Conservation (phyloP, 2,888 invertebrate genomes). For the Amphimallon solstitiale region DNA sequence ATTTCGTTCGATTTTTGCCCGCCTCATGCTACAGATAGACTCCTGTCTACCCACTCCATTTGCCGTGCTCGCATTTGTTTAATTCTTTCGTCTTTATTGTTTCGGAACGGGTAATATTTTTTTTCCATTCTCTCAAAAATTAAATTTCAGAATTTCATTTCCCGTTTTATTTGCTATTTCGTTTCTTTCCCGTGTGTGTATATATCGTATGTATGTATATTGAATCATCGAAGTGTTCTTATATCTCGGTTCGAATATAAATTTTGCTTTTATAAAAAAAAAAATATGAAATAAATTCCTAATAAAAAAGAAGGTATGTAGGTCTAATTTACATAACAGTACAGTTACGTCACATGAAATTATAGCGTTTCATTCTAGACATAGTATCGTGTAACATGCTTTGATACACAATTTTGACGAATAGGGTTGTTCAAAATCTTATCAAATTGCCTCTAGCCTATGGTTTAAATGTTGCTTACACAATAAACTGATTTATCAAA, state of each 20-base stretch:
- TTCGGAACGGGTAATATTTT: slow-evolving; percentile 19
- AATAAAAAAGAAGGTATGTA: no score
- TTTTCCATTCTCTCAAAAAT: slow-evolving; percentile 17
- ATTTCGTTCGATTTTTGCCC: slow-evolving; percentile 33
- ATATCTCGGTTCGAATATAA: slow-evolving; percentile 19
- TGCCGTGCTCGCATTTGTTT: slow-evolving; percentile 22
- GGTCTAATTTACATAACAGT: no score
- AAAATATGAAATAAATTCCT: no score
- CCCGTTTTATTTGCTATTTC: slow-evolving; percentile 26
- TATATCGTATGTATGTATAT: not conserved
- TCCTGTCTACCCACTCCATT: not conserved
- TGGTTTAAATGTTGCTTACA: no score
- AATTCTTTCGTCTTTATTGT: slow-evolving; percentile 32
- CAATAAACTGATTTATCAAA: no score
- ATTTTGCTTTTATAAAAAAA: slow-evolving; percentile 4
- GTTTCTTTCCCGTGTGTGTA: slow-evolving; percentile 13
- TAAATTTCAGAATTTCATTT: slow-evolving; percentile 32
- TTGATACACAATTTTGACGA: no score
- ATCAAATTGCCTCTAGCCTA: no score
- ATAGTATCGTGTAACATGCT: no score
- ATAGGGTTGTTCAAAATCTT: no score
- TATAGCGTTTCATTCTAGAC: no score
- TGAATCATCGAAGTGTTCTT: slow-evolving; percentile 17
- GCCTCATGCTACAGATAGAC: slow-evolving; percentile 3
- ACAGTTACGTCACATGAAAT: no score